Evolutionary conservation across 2,113 vertebrate species (phyloP).

Genomic region (Choloepus hoffmanni): DNA sequence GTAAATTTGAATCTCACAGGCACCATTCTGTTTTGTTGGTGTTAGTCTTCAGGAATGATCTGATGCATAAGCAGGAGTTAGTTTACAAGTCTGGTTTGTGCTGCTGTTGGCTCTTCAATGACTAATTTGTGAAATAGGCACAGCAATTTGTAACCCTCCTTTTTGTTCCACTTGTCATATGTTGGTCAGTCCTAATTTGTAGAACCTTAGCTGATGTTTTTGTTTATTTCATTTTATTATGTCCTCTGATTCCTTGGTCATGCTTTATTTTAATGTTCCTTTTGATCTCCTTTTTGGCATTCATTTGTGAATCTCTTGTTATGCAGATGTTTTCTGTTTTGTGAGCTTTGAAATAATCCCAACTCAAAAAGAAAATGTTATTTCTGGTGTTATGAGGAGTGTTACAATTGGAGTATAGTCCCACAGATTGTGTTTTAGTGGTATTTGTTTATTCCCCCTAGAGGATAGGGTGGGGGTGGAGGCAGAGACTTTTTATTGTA

Average conservation of each 20-base stretch:
- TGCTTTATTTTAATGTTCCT: conserved; percentile 61
- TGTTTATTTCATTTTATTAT: conserved; percentile 62
- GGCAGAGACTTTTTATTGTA: conserved; percentile 9
- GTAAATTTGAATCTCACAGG: conserved; percentile 1
- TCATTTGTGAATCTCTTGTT: conserved; percentile 59
- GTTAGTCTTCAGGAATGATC: conserved; percentile 29
- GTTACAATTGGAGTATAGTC: conserved; percentile 28
- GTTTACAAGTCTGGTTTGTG: not conserved
- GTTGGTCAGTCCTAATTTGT: conserved; percentile 40
- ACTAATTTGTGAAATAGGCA: conserved; percentile 48
- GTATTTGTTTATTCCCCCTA: conserved; percentile 29
- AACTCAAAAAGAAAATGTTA: conserved; percentile 69
- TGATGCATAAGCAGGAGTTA: conserved; percentile 9
- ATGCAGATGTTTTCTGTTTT: conserved; percentile 77
- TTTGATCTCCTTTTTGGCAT: conserved; percentile 61
- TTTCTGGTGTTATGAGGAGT: conserved; percentile 68
- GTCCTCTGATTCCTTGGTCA: conserved; percentile 40
- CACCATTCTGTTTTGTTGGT: conserved; percentile 44
- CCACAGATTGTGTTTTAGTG: conserved; percentile 36
- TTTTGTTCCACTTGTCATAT: conserved; percentile 62
- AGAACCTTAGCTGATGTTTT: conserved; percentile 47
- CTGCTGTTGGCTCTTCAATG: conserved; percentile 29
- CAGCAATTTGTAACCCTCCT: not conserved
- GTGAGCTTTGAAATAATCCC: conserved; percentile 63
- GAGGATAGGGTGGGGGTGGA: not conserved